Conservation (phyloP, 2,888 invertebrate genomes). For the Temnothorax ravouxi region DNA sequence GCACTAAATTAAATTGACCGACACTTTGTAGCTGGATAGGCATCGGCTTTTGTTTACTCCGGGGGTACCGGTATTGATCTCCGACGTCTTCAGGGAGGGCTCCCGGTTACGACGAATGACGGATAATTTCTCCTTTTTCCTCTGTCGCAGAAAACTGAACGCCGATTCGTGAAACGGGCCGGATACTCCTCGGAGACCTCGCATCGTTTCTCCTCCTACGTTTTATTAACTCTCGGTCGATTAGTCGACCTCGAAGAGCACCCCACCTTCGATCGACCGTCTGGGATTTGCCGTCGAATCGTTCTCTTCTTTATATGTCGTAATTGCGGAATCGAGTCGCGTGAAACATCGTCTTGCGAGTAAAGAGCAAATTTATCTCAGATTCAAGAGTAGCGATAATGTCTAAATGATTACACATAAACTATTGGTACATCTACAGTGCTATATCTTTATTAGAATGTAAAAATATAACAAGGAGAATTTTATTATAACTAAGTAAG, state of each 20-base stretch:
- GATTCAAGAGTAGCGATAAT: not conserved
- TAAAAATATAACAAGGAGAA: not conserved
- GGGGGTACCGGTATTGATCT: slow-evolving; percentile 74
- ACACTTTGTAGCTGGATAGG: slow-evolving; percentile 72
- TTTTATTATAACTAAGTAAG: not conserved
- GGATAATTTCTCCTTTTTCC: slow-evolving; percentile 73
- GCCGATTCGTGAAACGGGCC: slow-evolving; percentile 46
- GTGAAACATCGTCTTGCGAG: not conserved
- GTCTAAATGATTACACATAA: not conserved
- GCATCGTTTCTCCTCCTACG: slow-evolving; percentile 69
- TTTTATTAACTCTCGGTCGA: slow-evolving; percentile 77
- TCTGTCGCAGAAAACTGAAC: slow-evolving; percentile 45
- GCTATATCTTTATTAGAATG: not conserved
- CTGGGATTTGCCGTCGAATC: slow-evolving; percentile 70
- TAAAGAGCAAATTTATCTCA: slow-evolving; percentile 4
- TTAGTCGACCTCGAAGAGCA: slow-evolving; percentile 70
- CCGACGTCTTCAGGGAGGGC: slow-evolving; percentile 36
- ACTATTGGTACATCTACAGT: not conserved
- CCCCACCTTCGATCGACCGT: slow-evolving; percentile 64
- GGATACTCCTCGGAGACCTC: slow-evolving; percentile 68
- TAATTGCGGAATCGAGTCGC: slow-evolving; percentile 52
- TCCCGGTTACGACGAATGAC: slow-evolving; percentile 73
- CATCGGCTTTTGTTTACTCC: slow-evolving; percentile 73
- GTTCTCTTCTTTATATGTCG: slow-evolving; percentile 61
- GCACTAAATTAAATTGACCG: slow-evolving; percentile 77